Evolutionary conservation across 2,888 invertebrate species (phyloP), one percentile per base, ranked within the genome.

Genomic region (Lucinisca nassula): DNA sequence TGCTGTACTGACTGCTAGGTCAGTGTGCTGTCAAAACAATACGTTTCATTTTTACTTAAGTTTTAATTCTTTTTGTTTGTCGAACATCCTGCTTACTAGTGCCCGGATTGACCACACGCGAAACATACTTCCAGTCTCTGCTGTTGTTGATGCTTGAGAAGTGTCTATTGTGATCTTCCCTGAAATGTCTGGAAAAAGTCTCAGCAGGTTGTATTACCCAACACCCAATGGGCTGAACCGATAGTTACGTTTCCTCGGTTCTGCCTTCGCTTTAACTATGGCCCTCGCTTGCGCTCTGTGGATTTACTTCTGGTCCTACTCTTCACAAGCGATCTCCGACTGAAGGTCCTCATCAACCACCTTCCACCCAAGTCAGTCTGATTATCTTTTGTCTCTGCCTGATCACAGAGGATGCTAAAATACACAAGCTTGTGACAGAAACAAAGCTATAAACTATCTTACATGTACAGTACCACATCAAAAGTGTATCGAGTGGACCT

Each of bases 221-320:
- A 8, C 3, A 10, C 30, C 32, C 4, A 12, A 61, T 30, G 61
- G 24, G 8, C 6, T 27, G 27, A 4, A 61, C 1, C 61, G 24
- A 4, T 30, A 6, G 30, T 30, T 30, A 6, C 61, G 61, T 30
- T 30, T 61, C 3, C 30, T 30, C 27, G 27, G 24, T 21, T 61
- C 30, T 8, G 61, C 24, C 6, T 30, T 61, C 6, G 24, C 61
- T 30, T 61, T 61, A 12, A 27, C 61, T 17, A 24, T 6, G 8
- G 61, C 61, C 61, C 61, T 61, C 24, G 61, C 30, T 30, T 61
- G 61, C 21, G 61, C 61, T 30, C 61, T 61, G 61, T 61, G 61
- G 6, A 61, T 61, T 8, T 61, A 27, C 17, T 61, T 61, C 61
- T 61, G 61, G 17, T 61, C 61, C 17, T 61, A 24, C 30, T 61